phyloP scores from a whole-genome alignment of 2,113 vertebrate genomes.

The Actenoides lindsayi region DNA sequence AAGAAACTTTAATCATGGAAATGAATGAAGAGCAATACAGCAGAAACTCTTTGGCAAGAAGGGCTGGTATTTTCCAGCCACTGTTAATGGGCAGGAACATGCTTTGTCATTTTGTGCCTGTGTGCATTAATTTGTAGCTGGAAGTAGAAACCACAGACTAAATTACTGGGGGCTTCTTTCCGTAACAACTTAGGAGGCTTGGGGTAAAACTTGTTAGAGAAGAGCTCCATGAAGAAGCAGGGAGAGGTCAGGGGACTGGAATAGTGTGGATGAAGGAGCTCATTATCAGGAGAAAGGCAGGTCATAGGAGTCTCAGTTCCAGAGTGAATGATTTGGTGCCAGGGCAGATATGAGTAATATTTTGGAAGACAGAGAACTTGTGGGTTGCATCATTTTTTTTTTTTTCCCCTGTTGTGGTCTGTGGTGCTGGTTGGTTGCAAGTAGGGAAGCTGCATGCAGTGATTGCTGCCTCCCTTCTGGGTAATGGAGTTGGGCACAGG shows the following conservation, averaged over 20 bases:
- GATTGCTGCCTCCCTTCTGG: background rate
- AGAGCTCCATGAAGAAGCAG: background rate
- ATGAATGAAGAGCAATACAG: background rate
- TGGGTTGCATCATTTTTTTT: background rate
- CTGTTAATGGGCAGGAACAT: constrained; percentile 12
- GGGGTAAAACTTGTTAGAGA: background rate
- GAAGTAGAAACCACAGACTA: constrained; percentile 29
- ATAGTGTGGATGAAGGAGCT: background rate
- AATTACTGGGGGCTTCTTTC: constrained; percentile 29
- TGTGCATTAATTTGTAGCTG: constrained; percentile 33
- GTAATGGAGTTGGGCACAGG: background rate
- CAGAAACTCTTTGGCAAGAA: constrained; percentile 13
- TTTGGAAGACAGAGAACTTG: background rate
- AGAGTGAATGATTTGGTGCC: background rate
- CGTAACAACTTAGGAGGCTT: background rate
- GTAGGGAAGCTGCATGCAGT: background rate
- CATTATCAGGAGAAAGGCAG: background rate
- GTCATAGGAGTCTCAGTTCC: background rate
- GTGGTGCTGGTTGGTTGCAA: background rate
- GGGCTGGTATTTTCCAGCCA: constrained; percentile 37
- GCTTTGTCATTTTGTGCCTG: constrained; percentile 36
- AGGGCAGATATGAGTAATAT: constrained; percentile 38
- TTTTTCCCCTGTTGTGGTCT: background rate
- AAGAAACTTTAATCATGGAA: constrained; percentile 22
- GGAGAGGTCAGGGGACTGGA: background rate